phyloP scores from a whole-genome alignment of 2,888 invertebrate species.

The Hemistola chrysoprasaria region DNA sequence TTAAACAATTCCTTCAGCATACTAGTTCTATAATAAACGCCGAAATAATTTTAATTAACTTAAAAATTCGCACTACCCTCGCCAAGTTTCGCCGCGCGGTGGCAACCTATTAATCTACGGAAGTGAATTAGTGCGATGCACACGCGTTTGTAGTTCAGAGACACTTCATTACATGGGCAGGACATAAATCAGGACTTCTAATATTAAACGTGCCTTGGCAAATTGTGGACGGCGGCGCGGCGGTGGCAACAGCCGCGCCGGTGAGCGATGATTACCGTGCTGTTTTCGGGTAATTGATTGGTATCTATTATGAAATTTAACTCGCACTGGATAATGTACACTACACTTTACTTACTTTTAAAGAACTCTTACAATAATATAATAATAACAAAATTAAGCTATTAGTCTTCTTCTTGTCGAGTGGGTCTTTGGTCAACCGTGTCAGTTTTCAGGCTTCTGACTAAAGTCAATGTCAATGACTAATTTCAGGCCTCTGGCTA shows the following conservation, averaged over 20 bases:
- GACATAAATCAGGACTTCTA: conserved; percentile 82
- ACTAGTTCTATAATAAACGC: no score
- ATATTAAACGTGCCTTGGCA: conserved; percentile 82
- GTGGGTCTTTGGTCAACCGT: no score
- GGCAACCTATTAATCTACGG: conserved; percentile 62
- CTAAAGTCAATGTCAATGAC: no score
- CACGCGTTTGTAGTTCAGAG: conserved; percentile 76
- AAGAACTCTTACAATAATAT: no score
- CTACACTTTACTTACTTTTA: no score
- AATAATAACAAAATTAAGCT: no score
- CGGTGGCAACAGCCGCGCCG: conserved; percentile 13
- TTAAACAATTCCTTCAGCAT: no score
- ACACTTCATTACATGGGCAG: conserved; percentile 79
- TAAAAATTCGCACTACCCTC: conserved; percentile 10
- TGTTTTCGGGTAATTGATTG: conserved; percentile 4
- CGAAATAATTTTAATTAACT: conserved; percentile 2
- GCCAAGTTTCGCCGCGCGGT: conserved; percentile 20
- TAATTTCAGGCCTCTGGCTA: no score
- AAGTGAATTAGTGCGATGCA: conserved; percentile 76
- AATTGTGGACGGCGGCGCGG: conserved; percentile 55
- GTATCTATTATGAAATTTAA: conserved; percentile 1
- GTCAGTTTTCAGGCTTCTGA: no score
- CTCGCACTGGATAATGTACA: no score
- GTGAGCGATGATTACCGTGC: conserved; percentile 16
- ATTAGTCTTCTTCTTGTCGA: no score